Conservation (phyloP, 2,797 vertebrate genomes). For the Tragopan temminckii region DNA sequence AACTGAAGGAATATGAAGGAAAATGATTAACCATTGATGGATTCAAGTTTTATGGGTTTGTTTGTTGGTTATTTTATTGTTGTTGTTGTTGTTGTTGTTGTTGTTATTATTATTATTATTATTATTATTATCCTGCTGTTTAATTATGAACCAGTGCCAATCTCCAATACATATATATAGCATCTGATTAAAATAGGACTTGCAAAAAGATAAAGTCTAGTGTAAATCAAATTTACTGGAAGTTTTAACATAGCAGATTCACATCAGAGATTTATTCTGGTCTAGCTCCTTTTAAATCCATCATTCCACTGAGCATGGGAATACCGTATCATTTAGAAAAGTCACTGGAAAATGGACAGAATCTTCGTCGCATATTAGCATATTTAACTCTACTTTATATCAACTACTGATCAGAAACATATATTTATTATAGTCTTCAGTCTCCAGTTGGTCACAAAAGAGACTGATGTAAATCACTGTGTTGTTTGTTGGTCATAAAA, state of each 20-base stretch:
- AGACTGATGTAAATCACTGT: constrained; percentile 5
- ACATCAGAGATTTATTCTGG: constrained; percentile 5
- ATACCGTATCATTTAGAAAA: neutral
- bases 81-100: too few relatives aligned
- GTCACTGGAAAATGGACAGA: neutral
- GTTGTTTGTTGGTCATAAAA: constrained; percentile 14
- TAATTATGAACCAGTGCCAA: neutral
- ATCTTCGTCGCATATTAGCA: neutral
- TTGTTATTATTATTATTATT: too few relatives aligned
- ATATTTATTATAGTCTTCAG: neutral
- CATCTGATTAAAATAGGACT: neutral
- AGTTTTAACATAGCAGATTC: neutral
- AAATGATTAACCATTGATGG: neutral
- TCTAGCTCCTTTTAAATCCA: neutral
- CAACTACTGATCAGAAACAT: neutral
- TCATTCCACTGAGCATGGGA: neutral
- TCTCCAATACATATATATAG: neutral
- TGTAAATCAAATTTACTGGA: constrained; percentile 23
- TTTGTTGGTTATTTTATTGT: neutral
- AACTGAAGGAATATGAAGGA: neutral
- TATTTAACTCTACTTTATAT: neutral
- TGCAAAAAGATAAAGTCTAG: neutral
- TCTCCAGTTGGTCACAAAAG: neutral
- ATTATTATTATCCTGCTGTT: neutral
- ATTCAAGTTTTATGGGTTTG: neutral